Conservation (phyloP, 2,113 vertebrate species). For the Pao palembangensis region DNA sequence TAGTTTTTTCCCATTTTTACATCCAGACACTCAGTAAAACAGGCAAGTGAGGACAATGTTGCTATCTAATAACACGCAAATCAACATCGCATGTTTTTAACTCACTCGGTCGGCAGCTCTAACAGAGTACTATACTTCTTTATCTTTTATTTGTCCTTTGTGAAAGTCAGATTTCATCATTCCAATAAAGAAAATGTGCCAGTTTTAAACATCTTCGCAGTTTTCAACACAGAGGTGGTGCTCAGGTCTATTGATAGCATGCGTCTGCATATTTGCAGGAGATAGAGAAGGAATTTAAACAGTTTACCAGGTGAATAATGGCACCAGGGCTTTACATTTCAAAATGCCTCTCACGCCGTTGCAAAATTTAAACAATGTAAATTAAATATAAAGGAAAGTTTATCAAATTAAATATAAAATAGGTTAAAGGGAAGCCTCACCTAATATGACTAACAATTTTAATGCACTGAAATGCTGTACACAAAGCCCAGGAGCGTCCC, state of each 20-base stretch:
- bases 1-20: constrained; percentile 3
- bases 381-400: not conserved
- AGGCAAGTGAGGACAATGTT: too few species aligned
- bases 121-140: constrained; percentile 8
- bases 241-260: constrained; percentile 37
- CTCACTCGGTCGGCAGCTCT: constrained; percentile 1
- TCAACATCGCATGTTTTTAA: not conserved
- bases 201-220: constrained; percentile 20
- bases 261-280: constrained; percentile 31
- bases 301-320: not conserved
- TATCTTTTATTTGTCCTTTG: constrained; percentile 26
- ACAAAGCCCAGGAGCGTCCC: not conserved
- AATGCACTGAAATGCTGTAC: not conserved
- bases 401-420: not conserved
- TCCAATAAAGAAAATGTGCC: not conserved
- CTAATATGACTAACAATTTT: constrained; percentile 4
- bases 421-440: not conserved
- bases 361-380: not conserved
- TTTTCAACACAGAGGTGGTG: constrained; percentile 9
- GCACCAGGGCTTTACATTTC: not conserved
- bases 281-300: constrained; percentile 23
- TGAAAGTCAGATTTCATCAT: constrained; percentile 46
- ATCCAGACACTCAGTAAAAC: too few species aligned
- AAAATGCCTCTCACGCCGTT: not conserved
- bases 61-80: too few species aligned